Conservation (phyloP, 2,888 invertebrate species). For the Chironomus riparius region DNA sequence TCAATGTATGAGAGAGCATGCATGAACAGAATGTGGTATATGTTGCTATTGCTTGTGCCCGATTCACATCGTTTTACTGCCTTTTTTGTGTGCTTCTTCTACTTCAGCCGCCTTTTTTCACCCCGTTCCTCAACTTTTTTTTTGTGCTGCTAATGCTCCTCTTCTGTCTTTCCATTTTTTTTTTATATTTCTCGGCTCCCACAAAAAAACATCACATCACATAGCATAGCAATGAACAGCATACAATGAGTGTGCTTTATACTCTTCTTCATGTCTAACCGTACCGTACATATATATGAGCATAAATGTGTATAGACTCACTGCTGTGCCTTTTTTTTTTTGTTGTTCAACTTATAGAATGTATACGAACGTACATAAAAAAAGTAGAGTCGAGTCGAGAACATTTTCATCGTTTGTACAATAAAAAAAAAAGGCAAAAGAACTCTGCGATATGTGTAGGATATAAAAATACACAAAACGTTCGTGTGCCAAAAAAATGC, state of each 20-base stretch:
- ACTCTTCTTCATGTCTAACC: neutral
- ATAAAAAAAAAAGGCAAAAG: neutral
- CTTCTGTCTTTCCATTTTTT: neutral
- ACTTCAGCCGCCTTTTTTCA: neutral
- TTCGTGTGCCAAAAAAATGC: constrained; percentile 11
- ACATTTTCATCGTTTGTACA: constrained; percentile 17
- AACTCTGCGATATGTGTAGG: neutral
- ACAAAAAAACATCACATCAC: neutral
- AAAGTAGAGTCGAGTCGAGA: neutral
- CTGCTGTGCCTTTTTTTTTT: too few species aligned
- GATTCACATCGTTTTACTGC: neutral
- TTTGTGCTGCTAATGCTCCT: neutral
- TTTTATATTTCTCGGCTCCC: neutral
- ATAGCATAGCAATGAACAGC: neutral
- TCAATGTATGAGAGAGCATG: neutral
- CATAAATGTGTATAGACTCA: too few species aligned
- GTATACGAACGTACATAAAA: too few species aligned
- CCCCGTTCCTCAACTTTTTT: neutral
- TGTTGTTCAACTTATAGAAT: too few species aligned
- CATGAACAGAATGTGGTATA: neutral
- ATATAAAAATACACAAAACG: constrained; percentile 7
- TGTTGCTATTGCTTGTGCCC: neutral
- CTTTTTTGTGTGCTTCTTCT: neutral
- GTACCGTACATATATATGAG: too few species aligned
- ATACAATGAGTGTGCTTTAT: neutral